Evolutionary conservation across 1,140 invertebrate genomes (phyloP).

Genomic region (Zaprionus capensis): DNA sequence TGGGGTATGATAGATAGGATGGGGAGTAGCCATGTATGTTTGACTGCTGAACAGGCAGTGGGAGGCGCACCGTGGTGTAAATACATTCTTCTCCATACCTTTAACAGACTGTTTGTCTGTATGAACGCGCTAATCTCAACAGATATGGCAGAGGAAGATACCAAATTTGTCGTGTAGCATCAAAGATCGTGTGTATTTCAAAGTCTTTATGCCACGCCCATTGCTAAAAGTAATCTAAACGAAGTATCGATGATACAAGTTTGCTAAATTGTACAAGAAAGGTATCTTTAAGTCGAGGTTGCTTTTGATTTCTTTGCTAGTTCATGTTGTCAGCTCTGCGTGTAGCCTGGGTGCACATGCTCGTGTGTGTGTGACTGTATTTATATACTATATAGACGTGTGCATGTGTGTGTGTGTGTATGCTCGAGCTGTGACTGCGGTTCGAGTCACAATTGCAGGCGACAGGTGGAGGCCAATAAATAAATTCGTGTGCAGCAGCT

Average conservation of each 20-base stretch:
- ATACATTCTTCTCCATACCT: no score
- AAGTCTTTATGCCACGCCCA: no score
- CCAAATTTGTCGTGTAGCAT: neutral
- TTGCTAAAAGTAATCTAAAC: no score
- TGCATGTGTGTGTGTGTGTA: neutral
- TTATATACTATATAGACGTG: constrained; percentile 5
- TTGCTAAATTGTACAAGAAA: no score
- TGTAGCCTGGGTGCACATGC: neutral
- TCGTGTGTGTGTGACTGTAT: neutral
- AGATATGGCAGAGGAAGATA: neutral
- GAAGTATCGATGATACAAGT: no score
- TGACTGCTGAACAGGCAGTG: no score
- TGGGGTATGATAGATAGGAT: neutral
- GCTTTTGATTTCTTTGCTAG: neutral
- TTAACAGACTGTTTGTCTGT: neutral
- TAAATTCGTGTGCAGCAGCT: constrained; percentile 36
- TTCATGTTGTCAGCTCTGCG: neutral
- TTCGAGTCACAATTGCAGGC: constrained; percentile 37
- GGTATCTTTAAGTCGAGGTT: neutral
- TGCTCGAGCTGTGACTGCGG: constrained; percentile 3
- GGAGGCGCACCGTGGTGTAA: no score
- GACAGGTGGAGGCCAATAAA: constrained; percentile 51
- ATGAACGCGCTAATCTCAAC: neutral
- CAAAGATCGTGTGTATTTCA: no score
- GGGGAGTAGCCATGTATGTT: no score